A percentile compares a stretch with the other conserved stretches of the same genome.
phyloP scores from a whole-genome alignment of 1,140 invertebrate genomes.

The Drosophila kanapiae region DNA sequence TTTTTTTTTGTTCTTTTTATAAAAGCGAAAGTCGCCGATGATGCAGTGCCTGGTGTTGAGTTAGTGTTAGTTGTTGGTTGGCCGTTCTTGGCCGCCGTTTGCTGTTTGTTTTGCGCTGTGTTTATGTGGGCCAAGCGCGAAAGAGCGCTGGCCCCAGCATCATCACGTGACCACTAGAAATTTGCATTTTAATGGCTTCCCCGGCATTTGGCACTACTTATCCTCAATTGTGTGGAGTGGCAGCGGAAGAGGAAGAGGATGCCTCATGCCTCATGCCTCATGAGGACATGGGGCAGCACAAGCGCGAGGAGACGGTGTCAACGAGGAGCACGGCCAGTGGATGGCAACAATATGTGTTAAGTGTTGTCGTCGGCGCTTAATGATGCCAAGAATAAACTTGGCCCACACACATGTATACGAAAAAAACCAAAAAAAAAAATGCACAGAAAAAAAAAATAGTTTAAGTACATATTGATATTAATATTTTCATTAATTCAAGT shows the following conservation, averaged over 20 bases:
- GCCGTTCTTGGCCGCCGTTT: conserved; percentile 17
- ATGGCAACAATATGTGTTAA: conserved; percentile 74
- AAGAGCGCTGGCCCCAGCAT: conserved; percentile 51
- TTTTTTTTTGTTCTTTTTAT: conserved; percentile 3
- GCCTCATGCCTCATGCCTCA: no score
- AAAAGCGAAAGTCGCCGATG: conserved; percentile 67
- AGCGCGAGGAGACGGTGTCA: conserved; percentile 36
- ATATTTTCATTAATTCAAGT: neutral
- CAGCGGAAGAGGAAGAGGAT: conserved; percentile 11
- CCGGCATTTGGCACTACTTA: conserved; percentile 65
- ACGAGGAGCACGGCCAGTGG: conserved; percentile 45
- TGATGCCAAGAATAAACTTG: conserved; percentile 81
- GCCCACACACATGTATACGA: conserved; percentile 33
- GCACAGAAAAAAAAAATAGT: neutral
- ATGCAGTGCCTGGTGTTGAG: conserved; percentile 47
- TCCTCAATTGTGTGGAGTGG: conserved; percentile 39
- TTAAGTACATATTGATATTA: neutral
- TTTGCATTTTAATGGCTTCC: conserved; percentile 77
- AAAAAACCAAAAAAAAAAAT: neutral
- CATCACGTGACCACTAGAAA: conserved; percentile 78
- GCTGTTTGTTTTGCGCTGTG: conserved; percentile 15
- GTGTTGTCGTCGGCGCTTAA: conserved; percentile 75
- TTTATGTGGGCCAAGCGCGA: conserved; percentile 62
- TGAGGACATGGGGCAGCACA: neutral
- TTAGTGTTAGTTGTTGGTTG: conserved; percentile 46